A percentile compares a stretch with the other conserved stretches of the same genome.
Conservation (phyloP, 2,113 vertebrate species). For the Elgaria multicarinata region DNA sequence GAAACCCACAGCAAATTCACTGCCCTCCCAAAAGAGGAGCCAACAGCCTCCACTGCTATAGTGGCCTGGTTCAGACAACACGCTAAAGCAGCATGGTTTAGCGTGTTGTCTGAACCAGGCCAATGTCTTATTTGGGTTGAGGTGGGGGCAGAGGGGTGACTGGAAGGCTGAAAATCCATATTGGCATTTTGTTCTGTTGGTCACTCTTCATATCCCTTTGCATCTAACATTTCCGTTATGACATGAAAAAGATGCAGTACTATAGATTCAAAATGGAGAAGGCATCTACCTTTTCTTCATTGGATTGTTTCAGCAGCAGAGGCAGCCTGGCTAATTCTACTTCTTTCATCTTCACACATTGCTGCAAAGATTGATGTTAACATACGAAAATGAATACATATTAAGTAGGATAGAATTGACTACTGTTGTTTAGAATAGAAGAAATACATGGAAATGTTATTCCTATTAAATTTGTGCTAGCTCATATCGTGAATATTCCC, state of each 20-base stretch:
- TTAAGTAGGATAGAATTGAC: neutral
- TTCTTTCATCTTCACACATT: conserved; percentile 18
- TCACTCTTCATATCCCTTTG: neutral
- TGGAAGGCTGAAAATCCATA: neutral
- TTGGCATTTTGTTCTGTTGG: neutral
- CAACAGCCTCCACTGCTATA: too few relatives aligned
- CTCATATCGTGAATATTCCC: neutral
- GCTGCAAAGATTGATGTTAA: conserved; percentile 12
- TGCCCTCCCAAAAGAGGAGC: too few relatives aligned
- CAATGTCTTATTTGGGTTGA: too few relatives aligned
- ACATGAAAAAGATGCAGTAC: neutral
- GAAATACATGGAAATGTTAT: conserved; percentile 24
- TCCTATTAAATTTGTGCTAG: neutral
- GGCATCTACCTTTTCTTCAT: neutral
- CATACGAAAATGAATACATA: conserved; percentile 4
- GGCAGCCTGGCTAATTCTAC: neutral
- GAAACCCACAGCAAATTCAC: too few relatives aligned
- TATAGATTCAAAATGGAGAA: neutral
- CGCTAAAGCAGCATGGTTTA: too few relatives aligned
- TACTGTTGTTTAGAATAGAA: neutral
- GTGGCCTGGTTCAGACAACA: too few relatives aligned
- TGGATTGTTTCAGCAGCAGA: neutral
- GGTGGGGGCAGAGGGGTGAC: neutral
- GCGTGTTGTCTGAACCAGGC: too few relatives aligned
- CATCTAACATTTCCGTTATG: neutral